These are phyloP conservation scores for Hydrotaea diabolus DNA, from an alignment of 2,888 invertebrate genomes.

Conservation along the genomic window DNA sequence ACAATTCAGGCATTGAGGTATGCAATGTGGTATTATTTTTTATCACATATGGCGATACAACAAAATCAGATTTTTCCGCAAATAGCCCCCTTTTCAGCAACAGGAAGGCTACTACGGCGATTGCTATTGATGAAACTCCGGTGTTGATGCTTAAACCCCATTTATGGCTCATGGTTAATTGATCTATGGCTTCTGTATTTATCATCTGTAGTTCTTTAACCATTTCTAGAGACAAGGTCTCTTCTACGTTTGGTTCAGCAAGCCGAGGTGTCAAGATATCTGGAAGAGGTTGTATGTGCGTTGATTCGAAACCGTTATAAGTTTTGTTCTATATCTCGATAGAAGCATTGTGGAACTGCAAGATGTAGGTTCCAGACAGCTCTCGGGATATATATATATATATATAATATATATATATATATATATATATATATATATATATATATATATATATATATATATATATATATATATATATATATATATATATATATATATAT, in stretches of 20 bases:
- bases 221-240: constrained; percentile 38
- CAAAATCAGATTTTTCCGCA: neutral
- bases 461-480: no score
- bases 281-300: constrained; percentile 24
- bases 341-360: constrained; percentile 32
- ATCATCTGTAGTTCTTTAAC: constrained; percentile 36
- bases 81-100: neutral
- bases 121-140: neutral
- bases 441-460: no score
- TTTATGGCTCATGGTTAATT: neutral
- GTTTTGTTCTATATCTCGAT: neutral
- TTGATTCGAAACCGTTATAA: constrained; percentile 25
- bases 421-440: no score
- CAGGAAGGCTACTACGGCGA: constrained; percentile 1
- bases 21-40: neutral
- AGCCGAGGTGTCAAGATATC: constrained; percentile 25
- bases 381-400: no score
- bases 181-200: constrained; percentile 36
- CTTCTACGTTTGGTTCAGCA: constrained; percentile 11
- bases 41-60: neutral
- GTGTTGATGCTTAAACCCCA: constrained; percentile 12
- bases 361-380: constrained; percentile 21
- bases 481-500: no score
- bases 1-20: constrained; percentile 42
- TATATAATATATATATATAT: no score